Conservation (phyloP, 2,888 invertebrate genomes). For the Troilus luridus region DNA sequence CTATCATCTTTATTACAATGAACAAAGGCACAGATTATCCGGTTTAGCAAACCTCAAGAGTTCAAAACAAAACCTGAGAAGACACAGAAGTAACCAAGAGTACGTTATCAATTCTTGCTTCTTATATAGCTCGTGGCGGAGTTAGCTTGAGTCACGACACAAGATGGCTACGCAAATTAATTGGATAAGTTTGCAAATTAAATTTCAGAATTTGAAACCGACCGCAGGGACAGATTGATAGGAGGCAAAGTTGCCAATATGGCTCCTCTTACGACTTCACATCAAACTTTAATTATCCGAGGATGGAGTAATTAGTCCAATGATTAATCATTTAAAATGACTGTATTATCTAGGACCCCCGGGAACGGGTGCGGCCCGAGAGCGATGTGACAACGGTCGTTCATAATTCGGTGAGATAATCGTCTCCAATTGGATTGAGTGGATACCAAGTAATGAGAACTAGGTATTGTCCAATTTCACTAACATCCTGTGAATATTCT, state of each 20-base stretch:
- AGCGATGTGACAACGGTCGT: not conserved
- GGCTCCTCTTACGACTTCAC: not conserved
- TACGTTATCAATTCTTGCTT: no score
- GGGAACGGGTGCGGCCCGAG: not conserved
- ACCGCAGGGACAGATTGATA: not conserved
- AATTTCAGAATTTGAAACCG: conserved; percentile 5
- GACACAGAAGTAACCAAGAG: no score
- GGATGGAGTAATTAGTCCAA: conserved; percentile 14
- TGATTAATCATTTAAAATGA: conserved; percentile 22
- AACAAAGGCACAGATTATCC: no score
- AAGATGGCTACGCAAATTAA: not conserved
- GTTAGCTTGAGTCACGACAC: not conserved
- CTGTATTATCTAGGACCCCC: not conserved
- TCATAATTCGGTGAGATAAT: not conserved
- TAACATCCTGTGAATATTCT: no score
- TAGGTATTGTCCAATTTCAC: no score
- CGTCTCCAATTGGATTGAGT: not conserved
- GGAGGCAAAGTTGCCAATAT: not conserved
- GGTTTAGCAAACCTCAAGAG: no score
- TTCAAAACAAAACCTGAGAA: no score
- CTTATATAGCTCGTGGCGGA: not conserved
- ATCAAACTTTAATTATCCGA: conserved; percentile 26
- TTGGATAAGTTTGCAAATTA: conserved; percentile 43
- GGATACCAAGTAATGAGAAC: no score
- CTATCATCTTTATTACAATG: no score